Base-by-base conservation (phyloP, 1,140 invertebrate genomes). In the Teleopsis dalmanni region DNA sequence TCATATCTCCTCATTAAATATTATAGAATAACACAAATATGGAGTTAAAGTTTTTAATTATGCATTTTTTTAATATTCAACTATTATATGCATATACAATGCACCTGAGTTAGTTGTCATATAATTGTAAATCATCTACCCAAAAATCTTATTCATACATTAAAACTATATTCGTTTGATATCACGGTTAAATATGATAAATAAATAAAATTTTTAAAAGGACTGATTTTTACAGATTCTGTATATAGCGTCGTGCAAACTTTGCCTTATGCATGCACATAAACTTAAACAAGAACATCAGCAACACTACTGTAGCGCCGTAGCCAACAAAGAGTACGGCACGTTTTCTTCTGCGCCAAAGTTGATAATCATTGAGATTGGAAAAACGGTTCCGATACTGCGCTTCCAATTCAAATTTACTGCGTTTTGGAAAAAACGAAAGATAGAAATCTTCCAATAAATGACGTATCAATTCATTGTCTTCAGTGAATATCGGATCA, bases 391-490 rank as follows among this genome's bases (percentile, higher is more conserved):
- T 89, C 18, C 84, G 74, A 57, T 81, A 85, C 47, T 31, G 52
- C 9, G 57, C 58, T 8, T 84, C 78, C 33, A 89, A 65, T 58
- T 91, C 88, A 66, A 88, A 89, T 47, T 78, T 78, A 31, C 86
- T 88, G 19, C 76, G 80, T 9, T 79, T 67, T 3, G 87, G 87
- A 62, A 86, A 84, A 2, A 90, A 60, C 0, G 84, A 83, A 44
- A 87, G 75, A 66, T 87, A 90, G 62, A 89, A 88, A 61, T 90
- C 85, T 48, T 81, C 78, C 1, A 89, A 67, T 5, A 89, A 70
- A 23, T 83, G 80, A 44, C 81, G 78, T 5, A 89, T 78, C 43
- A 87, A 70, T 57, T 81, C 80, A 59, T 84, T 83, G 35, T 86
- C 83, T 4, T 78, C 75, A 22, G 61, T 64, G 14, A 75, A 73